These are phyloP conservation scores for Temnothorax rugatulus DNA, from an alignment of 2,888 invertebrate genomes.

Conservation along the genomic window DNA sequence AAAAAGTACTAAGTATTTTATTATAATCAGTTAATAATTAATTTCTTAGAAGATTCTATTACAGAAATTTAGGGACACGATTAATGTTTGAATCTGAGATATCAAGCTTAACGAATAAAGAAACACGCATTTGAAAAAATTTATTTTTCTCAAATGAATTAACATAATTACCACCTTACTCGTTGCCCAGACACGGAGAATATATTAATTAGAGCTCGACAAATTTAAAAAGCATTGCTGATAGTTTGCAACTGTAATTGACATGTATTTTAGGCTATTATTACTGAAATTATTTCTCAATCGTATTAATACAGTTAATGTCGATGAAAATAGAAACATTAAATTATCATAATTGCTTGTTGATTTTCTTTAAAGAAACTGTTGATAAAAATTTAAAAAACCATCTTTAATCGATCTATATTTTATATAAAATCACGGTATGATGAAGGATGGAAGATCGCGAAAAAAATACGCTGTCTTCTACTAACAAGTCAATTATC, in stretches of 20 bases:
- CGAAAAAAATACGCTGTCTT: background rate
- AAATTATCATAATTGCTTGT: constrained; percentile 6
- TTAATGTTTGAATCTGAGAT: background rate
- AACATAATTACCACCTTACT: background rate
- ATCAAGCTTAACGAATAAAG: background rate
- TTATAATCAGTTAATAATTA: background rate
- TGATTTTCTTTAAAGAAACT: background rate
- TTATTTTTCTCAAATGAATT: background rate
- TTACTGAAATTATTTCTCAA: background rate
- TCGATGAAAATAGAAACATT: background rate
- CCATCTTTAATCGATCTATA: background rate
- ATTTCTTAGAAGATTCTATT: background rate
- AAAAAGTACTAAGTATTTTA: background rate
- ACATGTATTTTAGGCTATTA: background rate
- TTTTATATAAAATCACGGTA: background rate
- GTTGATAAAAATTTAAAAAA: background rate
- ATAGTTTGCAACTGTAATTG: background rate
- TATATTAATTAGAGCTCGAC: background rate
- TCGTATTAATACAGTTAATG: background rate
- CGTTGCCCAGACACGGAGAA: background rate
- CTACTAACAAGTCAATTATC: background rate
- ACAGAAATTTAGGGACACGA: background rate
- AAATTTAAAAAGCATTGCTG: background rate
- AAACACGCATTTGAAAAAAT: background rate
- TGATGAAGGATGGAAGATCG: background rate